phyloP scores from a whole-genome alignment of 2,113 vertebrate species.

The Festucalex cinctus region DNA sequence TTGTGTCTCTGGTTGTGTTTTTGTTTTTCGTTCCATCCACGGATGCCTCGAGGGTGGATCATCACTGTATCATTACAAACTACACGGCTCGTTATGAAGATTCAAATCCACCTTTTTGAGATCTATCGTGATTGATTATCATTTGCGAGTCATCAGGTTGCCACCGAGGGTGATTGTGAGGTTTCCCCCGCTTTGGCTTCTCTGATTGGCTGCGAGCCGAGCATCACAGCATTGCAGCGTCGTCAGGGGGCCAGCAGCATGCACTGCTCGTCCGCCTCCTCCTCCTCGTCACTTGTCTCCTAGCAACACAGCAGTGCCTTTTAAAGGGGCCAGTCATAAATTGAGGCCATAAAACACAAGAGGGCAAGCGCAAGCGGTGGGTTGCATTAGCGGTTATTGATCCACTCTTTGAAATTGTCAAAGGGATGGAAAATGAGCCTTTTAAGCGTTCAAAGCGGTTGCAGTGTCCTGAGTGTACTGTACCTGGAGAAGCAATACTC shows the following conservation, averaged over 20 bases:
- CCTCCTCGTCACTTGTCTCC: conserved; percentile 60
- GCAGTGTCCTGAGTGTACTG: not conserved
- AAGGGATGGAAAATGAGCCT: not conserved
- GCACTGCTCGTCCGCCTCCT: conserved; percentile 35
- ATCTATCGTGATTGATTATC: not conserved
- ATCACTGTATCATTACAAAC: not conserved
- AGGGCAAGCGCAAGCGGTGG: not conserved
- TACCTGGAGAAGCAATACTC: not conserved
- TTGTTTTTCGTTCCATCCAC: too few species aligned
- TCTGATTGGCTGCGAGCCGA: conserved; percentile 46
- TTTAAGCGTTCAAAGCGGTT: not conserved
- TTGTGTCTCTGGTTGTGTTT: not conserved
- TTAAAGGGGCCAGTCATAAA: conserved; percentile 57
- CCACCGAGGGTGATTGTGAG: not conserved
- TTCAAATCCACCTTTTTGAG: not conserved
- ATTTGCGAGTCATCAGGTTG: conserved; percentile 1
- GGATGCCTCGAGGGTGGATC: not conserved
- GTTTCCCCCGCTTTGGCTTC: conserved; percentile 1
- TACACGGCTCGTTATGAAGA: too few species aligned
- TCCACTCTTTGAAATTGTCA: conserved; percentile 5
- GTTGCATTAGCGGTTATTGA: conserved; percentile 20
- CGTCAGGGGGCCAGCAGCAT: conserved; percentile 24
- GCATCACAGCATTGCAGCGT: conserved; percentile 47
- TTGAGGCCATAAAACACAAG: conserved; percentile 29
- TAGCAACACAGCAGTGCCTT: conserved; percentile 67